These are phyloP conservation scores for Sinotaia quadrata DNA, from an alignment of 2,888 invertebrate species.

Conservation along the genomic window DNA sequence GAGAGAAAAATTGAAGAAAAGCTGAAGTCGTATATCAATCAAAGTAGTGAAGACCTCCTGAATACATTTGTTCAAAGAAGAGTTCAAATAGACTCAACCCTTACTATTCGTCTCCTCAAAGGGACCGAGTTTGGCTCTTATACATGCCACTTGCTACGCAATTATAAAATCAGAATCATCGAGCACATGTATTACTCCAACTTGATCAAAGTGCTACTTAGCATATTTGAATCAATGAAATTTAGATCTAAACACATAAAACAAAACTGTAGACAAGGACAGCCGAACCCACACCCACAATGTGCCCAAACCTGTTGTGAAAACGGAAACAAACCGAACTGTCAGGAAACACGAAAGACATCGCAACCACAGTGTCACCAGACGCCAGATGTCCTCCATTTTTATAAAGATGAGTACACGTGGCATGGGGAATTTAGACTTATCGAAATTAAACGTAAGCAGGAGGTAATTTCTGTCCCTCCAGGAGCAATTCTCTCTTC, in stretches of 20 bases:
- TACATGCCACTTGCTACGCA: background rate
- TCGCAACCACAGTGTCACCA: background rate
- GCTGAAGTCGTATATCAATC: background rate
- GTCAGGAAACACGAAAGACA: too few relatives aligned
- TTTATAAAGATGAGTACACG: conserved; percentile 1
- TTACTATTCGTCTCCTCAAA: background rate
- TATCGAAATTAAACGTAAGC: conserved; percentile 4
- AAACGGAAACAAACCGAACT: too few relatives aligned
- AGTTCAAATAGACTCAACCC: background rate
- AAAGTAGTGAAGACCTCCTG: background rate
- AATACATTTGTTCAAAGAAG: too few relatives aligned
- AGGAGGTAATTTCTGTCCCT: conserved; percentile 13
- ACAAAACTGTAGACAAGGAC: too few relatives aligned
- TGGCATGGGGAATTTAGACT: conserved; percentile 6
- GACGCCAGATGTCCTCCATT: background rate
- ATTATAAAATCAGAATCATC: too few relatives aligned
- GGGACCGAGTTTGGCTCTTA: background rate
- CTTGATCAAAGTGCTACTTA: too few relatives aligned
- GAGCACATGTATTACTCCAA: too few relatives aligned
- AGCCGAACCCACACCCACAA: too few relatives aligned
- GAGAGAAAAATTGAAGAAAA: background rate
- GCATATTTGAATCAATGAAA: too few relatives aligned
- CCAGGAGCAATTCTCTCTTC: conserved; percentile 10
- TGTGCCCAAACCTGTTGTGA: too few relatives aligned
- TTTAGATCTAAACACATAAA: too few relatives aligned